phyloP scores from a whole-genome alignment of 2,888 invertebrate genomes.

The Ophion costatus region DNA sequence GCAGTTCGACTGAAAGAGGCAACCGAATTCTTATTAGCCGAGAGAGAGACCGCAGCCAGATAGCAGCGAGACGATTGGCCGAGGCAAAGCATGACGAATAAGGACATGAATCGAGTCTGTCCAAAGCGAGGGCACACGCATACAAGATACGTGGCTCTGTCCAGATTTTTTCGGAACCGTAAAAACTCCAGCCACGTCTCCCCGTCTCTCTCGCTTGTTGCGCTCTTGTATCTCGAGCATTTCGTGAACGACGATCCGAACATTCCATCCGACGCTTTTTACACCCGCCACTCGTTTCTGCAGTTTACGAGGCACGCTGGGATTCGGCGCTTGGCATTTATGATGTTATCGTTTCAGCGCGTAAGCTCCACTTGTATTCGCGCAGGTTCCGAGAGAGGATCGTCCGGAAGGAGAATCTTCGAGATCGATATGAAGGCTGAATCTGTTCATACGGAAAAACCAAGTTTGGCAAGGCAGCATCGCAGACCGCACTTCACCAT shows the following conservation, averaged over 20 bases:
- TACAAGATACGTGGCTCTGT: conserved; percentile 33
- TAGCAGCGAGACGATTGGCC: conserved; percentile 50
- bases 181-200: conserved; percentile 59
- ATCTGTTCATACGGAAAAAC: conserved; percentile 33
- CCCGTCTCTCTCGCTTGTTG: conserved; percentile 10
- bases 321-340: conserved; percentile 43
- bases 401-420: conserved; percentile 15
- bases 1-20: conserved; percentile 53
- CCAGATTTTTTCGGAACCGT: conserved; percentile 64
- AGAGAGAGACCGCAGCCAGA: conserved; percentile 9
- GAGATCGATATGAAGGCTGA: not conserved
- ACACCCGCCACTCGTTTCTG: conserved; percentile 15
- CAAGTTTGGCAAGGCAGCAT: conserved; percentile 47
- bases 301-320: conserved; percentile 37
- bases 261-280: conserved; percentile 58
- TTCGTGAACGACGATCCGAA: conserved; percentile 44
- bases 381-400: not conserved
- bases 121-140: conserved; percentile 37
- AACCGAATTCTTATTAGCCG: conserved; percentile 69
- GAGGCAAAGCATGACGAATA: conserved; percentile 70
- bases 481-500: conserved; percentile 19
- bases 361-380: not conserved
- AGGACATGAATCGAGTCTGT: conserved; percentile 66
- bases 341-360: conserved; percentile 40
- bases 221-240: conserved; percentile 33